Percentiles rank a stretch among this genome's conserved stretches.
Conservation (phyloP, 2,888 invertebrate genomes). For the Polydrusus cervinus region DNA sequence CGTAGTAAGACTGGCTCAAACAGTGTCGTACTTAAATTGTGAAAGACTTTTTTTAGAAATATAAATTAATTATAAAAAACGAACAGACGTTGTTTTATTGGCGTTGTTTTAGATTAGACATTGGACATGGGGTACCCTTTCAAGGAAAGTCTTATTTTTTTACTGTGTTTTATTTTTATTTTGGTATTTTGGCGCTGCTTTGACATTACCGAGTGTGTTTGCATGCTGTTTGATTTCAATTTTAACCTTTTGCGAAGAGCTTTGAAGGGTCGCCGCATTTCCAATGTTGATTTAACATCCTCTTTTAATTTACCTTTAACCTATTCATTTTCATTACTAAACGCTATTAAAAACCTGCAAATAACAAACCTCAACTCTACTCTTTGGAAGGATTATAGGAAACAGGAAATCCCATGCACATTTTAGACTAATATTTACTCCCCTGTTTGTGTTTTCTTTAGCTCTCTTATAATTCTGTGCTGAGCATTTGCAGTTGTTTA, state of each 20-base stretch:
- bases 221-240: slow-evolving; percentile 24
- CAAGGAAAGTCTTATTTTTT: slow-evolving; percentile 63
- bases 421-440: no score
- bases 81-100: slow-evolving; percentile 54
- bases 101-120: slow-evolving; percentile 58
- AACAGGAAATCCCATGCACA: no score
- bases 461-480: no score
- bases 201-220: background rate
- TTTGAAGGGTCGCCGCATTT: slow-evolving; percentile 51
- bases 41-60: slow-evolving; percentile 71
- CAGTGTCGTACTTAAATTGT: slow-evolving; percentile 69
- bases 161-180: slow-evolving; percentile 41
- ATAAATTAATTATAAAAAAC: slow-evolving; percentile 68
- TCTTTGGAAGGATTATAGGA: no score
- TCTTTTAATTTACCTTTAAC: background rate
- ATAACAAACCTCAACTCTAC: no score
- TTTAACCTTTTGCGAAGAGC: slow-evolving; percentile 30
- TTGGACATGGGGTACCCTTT: slow-evolving; percentile 67
- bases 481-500: no score
- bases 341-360: no score
- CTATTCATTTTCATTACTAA: slow-evolving; percentile 4
- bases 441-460: no score
- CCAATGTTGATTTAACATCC: slow-evolving; percentile 38
- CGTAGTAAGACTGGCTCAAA: slow-evolving; percentile 68
- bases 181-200: slow-evolving; percentile 12